Conservation (phyloP, 2,797 vertebrate species). For the Esox masquinongy region DNA sequence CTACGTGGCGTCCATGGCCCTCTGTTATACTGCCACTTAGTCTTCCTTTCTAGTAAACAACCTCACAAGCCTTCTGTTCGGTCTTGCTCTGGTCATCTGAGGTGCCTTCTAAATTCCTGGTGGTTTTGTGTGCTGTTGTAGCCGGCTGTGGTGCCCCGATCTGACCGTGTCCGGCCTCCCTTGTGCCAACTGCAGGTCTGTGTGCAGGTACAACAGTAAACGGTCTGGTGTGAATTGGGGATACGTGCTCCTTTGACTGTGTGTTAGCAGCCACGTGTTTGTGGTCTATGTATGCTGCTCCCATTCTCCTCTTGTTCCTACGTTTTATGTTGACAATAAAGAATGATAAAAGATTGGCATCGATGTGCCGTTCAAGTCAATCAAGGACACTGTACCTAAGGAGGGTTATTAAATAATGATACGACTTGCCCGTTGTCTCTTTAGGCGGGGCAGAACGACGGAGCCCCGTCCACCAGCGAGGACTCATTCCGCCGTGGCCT, state of each 20-base stretch:
- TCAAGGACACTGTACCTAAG: background rate
- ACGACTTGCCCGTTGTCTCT: slow-evolving; percentile 51
- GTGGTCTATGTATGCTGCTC: too few species aligned
- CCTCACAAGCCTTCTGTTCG: background rate
- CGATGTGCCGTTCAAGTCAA: background rate
- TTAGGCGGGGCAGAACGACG: slow-evolving; percentile 73
- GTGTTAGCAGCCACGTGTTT: background rate
- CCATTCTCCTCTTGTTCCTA: background rate
- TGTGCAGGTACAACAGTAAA: background rate
- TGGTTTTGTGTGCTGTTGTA: too few species aligned
- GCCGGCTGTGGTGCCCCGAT: background rate
- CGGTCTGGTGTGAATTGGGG: background rate
- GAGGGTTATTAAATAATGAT: slow-evolving; percentile 9
- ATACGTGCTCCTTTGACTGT: background rate
- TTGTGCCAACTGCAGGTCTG: background rate
- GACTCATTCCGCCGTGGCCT: slow-evolving; percentile 53
- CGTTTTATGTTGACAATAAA: background rate
- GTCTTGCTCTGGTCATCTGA: background rate
- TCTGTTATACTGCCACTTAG: background rate
- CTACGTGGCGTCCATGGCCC: background rate
- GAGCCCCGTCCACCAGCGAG: slow-evolving; percentile 68
- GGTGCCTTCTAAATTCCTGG: background rate
- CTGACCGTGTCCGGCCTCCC: background rate
- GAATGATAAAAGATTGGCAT: background rate
- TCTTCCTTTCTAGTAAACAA: background rate